Evolutionary conservation across 64 coral and sea anemone genomes (phyloP), one percentile per base, ranked within the genome.

Genomic region (Pocillopora damicornis): DNA sequence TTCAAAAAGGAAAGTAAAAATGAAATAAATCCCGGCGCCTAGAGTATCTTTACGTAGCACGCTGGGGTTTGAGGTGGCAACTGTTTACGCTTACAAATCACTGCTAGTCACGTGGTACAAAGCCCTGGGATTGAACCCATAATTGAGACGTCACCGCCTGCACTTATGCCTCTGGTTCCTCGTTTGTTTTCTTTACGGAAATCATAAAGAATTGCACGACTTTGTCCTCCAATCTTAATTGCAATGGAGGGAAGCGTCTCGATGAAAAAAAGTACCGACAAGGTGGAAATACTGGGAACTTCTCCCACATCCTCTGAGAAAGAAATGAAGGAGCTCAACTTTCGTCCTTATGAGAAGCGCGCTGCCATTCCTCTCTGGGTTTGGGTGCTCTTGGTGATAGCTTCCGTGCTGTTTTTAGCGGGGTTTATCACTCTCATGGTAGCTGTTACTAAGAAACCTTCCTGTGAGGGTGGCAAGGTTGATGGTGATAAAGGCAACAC

Each of bases 391-490:
- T 22, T 85, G 11, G 81, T 67, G 17, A 58, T 85, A 10, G 64
- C 61, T 1, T 42, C 58, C n/a, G 15, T 85, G 81, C 37, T 85
- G 57, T 85, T 85, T 18, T 66, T 85, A 63, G 81, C 81, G 26
- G 81, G 81, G 26, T 56, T 85, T 10, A 42, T 85, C 11, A 58
- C 17, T 57, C 37, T 85, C 1, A 85, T 85, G 15, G 5, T 85
- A 69, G 64, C 63, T 85, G 81, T 20, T 25, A 67, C 86, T n/a
- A n/a, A 75, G 37, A 30, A 45, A 15, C 56, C 73, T 35, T 93
- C 87, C 66, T 13, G 58, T 74, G 73, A 59, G 0, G 72, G 60
- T 9, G 11, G 59, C 1, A 58, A 59, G 80, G 65, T 62, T 17
- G 63, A 62, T 16, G 74, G 59, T 60, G 60, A 60, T 18, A 82